Base-by-base conservation (phyloP, 92 coral and sea anemone genomes). In the Palythoa caribaeorum region DNA sequence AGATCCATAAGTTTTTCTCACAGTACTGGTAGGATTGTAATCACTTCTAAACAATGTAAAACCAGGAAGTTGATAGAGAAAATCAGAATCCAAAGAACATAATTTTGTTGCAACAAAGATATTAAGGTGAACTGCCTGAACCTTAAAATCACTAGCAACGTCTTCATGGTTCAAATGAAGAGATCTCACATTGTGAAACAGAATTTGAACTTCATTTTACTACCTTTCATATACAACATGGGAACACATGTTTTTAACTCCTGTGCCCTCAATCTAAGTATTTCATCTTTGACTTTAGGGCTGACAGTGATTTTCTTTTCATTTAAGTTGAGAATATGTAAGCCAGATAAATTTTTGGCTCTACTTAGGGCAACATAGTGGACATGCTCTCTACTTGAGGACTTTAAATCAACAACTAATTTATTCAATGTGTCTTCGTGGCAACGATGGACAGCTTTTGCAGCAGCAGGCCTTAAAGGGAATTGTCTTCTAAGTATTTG, bases 301-400 rank as follows among this genome's bases (percentile, higher is more conserved):
- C 16, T 54, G 60, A 54, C 60, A 54, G 13, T 9, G 10, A 54
- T 54, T 54, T 54, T 54, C 2, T 11, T 87, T 40, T 87, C 90
- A 87, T 87, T 87, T 71, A 87, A 87, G 47, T 79, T 65, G 71
- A 77, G 39, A 9, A 54, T 54, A 5, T 54, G 10, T 54, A 54
- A 15, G 60, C 13, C 10, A 54, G 60, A 54, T 9, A 36, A 53
- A 87, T 87, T 78, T 50, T 63, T 6, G 9, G 40, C 73, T 77
- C 90, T 78, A 47, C 79, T 84, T 3, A 71, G 17, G 4, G 60
- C 79, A 84, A 84, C 87, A 84, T 84, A 84, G 66, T 84, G 66
- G 77, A 84, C 66, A 60, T 84, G 79, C 36, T 84, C 50, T 48
- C 87, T 39, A 14, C n/a, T 84, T 17, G 79, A 15, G 20, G 87